A percentile compares a stretch with the other conserved stretches of the same genome.
These are phyloP conservation scores for Isurus oxyrinchus DNA, from an alignment of 2,113 vertebrate species.

Conservation along the genomic window DNA sequence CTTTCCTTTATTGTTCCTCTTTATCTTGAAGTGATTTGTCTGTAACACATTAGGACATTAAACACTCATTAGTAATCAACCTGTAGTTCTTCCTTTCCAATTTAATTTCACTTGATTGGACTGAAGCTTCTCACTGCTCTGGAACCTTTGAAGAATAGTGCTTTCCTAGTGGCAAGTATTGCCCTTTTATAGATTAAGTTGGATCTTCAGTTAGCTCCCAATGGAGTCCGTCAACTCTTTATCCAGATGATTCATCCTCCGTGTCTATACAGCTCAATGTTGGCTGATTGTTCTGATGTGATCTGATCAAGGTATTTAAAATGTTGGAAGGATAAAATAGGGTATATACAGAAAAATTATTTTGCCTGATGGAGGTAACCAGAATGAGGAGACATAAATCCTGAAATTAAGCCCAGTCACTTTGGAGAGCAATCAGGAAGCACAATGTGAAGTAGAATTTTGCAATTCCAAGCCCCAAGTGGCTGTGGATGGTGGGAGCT, in stretches of 20 bases:
- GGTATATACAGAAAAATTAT: background rate
- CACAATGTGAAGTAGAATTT: background rate
- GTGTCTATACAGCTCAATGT: background rate
- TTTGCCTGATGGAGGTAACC: background rate
- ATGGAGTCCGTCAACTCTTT: background rate
- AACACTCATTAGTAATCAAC: background rate
- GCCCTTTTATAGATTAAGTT: background rate
- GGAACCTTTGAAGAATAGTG: background rate
- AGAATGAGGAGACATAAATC: background rate
- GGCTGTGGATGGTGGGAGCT: background rate
- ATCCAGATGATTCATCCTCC: background rate
- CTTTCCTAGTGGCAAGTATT: background rate
- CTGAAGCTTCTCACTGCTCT: background rate
- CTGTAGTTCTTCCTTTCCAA: background rate
- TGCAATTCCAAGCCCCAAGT: background rate
- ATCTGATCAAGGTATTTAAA: background rate
- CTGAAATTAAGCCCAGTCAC: background rate
- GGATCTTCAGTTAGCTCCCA: background rate
- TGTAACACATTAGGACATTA: background rate
- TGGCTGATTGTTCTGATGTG: background rate
- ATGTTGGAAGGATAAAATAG: background rate
- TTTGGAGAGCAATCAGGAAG: background rate
- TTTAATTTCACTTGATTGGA: background rate
- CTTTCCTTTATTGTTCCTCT: background rate
- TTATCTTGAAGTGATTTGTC: background rate